Evolutionary conservation across 2,797 vertebrate genomes (phyloP).

Genomic region (Allobates femoralis): DNA sequence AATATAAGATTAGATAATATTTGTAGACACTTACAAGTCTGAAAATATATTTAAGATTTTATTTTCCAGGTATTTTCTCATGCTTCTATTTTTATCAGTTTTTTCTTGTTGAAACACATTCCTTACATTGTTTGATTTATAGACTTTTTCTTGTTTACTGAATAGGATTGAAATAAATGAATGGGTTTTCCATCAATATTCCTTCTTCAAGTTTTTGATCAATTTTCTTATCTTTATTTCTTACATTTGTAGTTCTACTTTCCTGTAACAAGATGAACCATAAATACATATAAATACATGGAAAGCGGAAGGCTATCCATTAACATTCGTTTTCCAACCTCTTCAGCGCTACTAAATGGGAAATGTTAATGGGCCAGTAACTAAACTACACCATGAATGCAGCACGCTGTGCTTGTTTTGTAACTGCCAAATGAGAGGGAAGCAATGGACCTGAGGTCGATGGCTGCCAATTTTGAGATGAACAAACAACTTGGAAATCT

Average conservation of each 20-base stretch:
- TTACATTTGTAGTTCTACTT: not conserved
- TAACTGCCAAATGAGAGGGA: not conserved
- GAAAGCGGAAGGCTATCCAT: not conserved
- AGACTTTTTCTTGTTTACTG: not conserved
- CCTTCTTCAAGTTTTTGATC: not conserved
- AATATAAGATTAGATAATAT: too few relatives aligned
- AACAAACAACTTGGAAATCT: not conserved
- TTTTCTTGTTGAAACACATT: not conserved
- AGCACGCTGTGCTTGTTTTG: conserved; percentile 11
- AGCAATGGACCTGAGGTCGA: not conserved
- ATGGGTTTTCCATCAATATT: not conserved
- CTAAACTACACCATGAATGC: conserved; percentile 14
- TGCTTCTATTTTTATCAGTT: too few relatives aligned
- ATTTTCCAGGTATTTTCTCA: too few relatives aligned
- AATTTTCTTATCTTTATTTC: not conserved
- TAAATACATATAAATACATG: not conserved
- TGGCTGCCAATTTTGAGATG: not conserved
- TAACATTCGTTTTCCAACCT: not conserved
- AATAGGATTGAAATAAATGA: not conserved
- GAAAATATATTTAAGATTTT: not conserved
- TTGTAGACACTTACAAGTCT: not conserved
- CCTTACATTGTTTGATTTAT: not conserved
- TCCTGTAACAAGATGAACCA: not conserved
- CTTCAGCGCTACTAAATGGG: conserved; percentile 1
- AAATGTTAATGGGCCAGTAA: conserved; percentile 6